Evolutionary conservation across 2,888 invertebrate genomes (phyloP), one percentile per base, ranked within the genome.

Genomic region (Calameuta pallipes): DNA sequence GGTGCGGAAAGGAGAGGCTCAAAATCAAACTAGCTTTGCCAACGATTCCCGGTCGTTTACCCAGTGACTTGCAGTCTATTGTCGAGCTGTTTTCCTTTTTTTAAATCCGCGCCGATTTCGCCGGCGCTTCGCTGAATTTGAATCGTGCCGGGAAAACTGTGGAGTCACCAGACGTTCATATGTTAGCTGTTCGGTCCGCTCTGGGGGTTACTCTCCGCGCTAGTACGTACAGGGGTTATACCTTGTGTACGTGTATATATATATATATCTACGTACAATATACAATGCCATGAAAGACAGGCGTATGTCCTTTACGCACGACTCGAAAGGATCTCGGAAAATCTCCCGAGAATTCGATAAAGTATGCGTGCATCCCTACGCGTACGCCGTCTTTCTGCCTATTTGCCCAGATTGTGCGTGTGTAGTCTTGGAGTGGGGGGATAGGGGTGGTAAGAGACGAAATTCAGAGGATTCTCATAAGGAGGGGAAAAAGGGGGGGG

Each of bases 41-140:
- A 90, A 90, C 89, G 87, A 90, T 90, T 90, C 89, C 85, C 88
- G 90, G 89, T 91, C 90, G 91, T 91, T 91, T 91, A 91, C 90
- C 88, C 89, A 91, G 87, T 91, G 91, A 91, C 91, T 91, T 91
- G 90, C 91, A 90, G 83, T 87, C 90, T 88, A 89, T 89, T 89
- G 89, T 91, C 87, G 85, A 84, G 82, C 85, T 84, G 79, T 79
- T 76, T 77, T 76, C 77, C 83, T 87, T 88, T 88, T 87, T 90
- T 88, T 88, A 89, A 91, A 91, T 91, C 90, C 88, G 86, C 88
- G 83, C 85, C 88, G 89, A 90, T 89, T 89, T 88, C 86, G 86
- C 84, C 85, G 84, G 86, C 86, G 86, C 88, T 86, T 86, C 85
- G 84, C 83, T 87, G 89, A 90, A 90, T 90, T 90, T 89, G 89